phyloP scores from a whole-genome alignment of 2,113 vertebrate species.

The Elephas maximus region DNA sequence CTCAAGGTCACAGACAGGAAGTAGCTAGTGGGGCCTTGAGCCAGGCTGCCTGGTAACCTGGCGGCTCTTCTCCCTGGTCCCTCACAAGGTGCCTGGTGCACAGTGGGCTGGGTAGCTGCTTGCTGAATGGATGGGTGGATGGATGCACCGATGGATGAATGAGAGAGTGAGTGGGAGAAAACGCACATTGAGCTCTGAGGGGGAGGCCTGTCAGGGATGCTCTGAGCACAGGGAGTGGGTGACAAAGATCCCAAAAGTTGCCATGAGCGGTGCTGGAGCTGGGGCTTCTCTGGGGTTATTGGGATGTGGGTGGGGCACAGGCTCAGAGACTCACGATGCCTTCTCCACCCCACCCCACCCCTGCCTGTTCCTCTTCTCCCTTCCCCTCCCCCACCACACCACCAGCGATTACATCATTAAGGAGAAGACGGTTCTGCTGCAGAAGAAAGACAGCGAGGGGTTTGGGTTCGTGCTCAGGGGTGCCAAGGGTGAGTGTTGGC shows the following conservation, averaged over 20 bases:
- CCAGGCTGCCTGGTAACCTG: neutral
- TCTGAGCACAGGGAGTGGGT: neutral
- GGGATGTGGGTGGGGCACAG: neutral
- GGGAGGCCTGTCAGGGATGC: slow-evolving; percentile 65
- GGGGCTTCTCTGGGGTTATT: neutral
- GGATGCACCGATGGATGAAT: slow-evolving; percentile 65
- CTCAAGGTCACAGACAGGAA: slow-evolving; percentile 67
- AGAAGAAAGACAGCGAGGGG: slow-evolving; percentile 98
- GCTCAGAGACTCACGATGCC: neutral
- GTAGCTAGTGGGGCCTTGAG: neutral
- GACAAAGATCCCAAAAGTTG: neutral
- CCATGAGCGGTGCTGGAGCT: neutral
- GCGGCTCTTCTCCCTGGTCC: neutral
- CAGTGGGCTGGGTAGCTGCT: neutral
- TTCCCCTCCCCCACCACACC: slow-evolving; percentile 45
- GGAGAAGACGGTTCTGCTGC: slow-evolving; percentile 96
- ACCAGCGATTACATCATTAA: slow-evolving; percentile 97
- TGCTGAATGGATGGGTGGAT: slow-evolving; percentile 71
- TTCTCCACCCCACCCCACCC: slow-evolving; percentile 10
- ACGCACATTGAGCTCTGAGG: neutral
- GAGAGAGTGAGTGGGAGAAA: slow-evolving; percentile 66
- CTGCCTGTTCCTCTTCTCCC: neutral
- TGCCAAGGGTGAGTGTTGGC: slow-evolving; percentile 93
- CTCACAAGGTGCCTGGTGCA: neutral
- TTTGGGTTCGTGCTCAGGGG: slow-evolving; percentile 97